Evolutionary conservation across 2,113 vertebrate species (phyloP), one percentile per base, ranked within the genome.

Genomic region (Tympanuchus pallidicinctus): DNA sequence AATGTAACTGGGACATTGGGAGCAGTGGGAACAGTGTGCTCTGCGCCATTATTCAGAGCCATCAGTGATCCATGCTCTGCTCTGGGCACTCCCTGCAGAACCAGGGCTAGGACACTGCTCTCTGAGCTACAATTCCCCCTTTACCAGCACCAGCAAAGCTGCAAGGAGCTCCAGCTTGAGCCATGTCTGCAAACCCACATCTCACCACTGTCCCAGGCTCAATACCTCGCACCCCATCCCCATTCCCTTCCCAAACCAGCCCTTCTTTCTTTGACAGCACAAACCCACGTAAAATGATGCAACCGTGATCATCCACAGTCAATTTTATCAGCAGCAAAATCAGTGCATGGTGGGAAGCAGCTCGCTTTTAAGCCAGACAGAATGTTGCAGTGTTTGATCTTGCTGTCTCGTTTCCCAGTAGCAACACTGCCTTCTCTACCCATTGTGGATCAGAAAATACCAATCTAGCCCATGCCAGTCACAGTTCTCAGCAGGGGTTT

Each of bases 281-380:
- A 59, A 5, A 8, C 32, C 14, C 8, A 5, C 19, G 56, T 34
- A 15, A 43, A 1, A 8, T 10, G 34, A 5, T 3, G 34, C 0
- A 4, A 24, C 7, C 8, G 15, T 8, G 52, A 61, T 45, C 43
- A 28, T 4, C 77, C 28, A 12, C n/a, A 64, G 43, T 32, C 15
- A 4, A 24, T 67, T 77, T 73, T 30, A 42, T 22, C 11, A 50
- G 42, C 78, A 42, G 70, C 34, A 57, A 61, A n/a, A 36, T 42
- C 70, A 38, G 54, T 6, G 28, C 24, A 7, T 1, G 47, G 28
- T 17, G 25, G 5, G 60, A 54, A 64, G 60, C 8, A 0, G 11
- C 60, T 56, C 13, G 1, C 72, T 77, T 47, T 38, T 20, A 22
- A 64, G 30, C 13, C 24, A 47, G 28, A 50, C 3, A 1, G 50